Conservation (phyloP, 2,797 vertebrate genomes). For the Rhinichthys osculus region DNA sequence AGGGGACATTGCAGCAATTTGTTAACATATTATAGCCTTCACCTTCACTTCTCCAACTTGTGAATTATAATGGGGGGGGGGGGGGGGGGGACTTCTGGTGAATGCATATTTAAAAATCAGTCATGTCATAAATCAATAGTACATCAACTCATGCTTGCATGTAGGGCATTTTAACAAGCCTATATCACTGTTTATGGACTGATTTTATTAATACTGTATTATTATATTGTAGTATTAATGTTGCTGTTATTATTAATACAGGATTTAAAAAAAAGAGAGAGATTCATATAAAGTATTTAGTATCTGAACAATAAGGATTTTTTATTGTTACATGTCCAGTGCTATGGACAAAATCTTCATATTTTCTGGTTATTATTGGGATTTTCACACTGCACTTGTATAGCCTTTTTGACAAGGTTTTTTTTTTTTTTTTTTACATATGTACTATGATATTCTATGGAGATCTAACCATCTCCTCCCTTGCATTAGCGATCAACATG, state of each 20-base stretch:
- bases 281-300: no score
- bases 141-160: not conserved
- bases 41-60: not conserved
- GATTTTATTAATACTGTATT: not conserved
- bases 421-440: not conserved
- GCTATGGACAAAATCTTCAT: not conserved
- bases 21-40: slow-evolving; percentile 37
- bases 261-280: no score
- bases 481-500: slow-evolving; percentile 85
- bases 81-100: not conserved
- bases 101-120: not conserved
- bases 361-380: not conserved
- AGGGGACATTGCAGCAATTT: slow-evolving; percentile 26
- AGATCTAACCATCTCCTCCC: not conserved
- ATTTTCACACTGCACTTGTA: not conserved
- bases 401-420: not conserved
- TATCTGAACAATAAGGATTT: not conserved
- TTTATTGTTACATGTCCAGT: not conserved
- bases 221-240: not conserved
- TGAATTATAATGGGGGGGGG: not conserved
- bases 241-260: not conserved
- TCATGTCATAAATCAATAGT: not conserved
- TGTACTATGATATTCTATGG: not conserved
- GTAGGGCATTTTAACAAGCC: not conserved
- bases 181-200: not conserved